Base-by-base conservation (phyloP, 2,888 invertebrate genomes). In the Rhogogaster chlorosoma region DNA sequence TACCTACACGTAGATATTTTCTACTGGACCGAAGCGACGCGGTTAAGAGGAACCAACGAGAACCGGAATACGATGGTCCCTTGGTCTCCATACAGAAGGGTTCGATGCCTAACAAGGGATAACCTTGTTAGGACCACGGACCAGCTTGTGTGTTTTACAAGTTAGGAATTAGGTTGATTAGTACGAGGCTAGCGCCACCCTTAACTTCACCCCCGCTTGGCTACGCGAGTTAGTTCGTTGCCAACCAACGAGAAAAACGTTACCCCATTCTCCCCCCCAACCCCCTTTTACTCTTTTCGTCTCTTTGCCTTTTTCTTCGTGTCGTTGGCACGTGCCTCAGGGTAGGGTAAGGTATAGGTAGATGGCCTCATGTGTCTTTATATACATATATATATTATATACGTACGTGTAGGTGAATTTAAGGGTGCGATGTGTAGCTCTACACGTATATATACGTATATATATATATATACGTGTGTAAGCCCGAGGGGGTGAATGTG, bases 151-250 rank as follows among this genome's bases (percentile, higher is more conserved):
- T 93, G 92, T 93, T 93, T 93, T 93, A 93, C 93, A 93, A 93
- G 93, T 93, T 93, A 93, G 92, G 91, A 93, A 93, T 93, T 92
- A 93, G 91, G 92, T 92, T 93, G 93, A 93, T 93, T 93, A 93
- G 93, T 90, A 91, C 89, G 88, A 88, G 89, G 89, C 83, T 45
- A 45, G 67, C 83, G 83, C 83, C 64, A 64, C 45, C 64, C 83
- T 29, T 42, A n/a, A 10, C 42, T n/a, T 45, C 45, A 42, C 42
- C 67, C 45, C 45, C 45, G 22, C 42, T 61, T 22, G n/a, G 18
- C 80, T 36, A 61, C 26, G 53, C 53, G 61, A 73, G 49, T 53
- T 36, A 32, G 77, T 77, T 53, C 26, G 80, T 80, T 61, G 67
- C 29, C 42, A 83, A 83, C 83, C 67, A 29, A 45, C 67, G 83